A percentile compares a stretch with the other conserved stretches of the same genome.
Evolutionary conservation across 2,888 invertebrate species (phyloP).

Genomic region (Stomorhina lunata): DNA sequence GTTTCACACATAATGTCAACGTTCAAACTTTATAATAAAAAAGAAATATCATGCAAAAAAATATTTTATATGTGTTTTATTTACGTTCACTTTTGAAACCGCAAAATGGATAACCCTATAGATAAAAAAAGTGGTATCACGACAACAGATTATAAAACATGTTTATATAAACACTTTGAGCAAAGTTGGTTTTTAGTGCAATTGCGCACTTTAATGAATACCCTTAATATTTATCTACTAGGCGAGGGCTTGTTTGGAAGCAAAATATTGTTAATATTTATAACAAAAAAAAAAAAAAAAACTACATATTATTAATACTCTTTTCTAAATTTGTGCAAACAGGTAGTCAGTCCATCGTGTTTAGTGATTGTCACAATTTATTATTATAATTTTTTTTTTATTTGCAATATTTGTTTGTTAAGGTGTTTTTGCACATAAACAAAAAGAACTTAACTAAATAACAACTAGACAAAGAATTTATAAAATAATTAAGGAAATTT

Average conservation of each 20-base stretch:
- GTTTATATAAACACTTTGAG: no score
- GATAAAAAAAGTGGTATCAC: no score
- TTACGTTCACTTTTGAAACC: no score
- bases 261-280: slow-evolving; percentile 24
- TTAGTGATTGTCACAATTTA: slow-evolving; percentile 31
- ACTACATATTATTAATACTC: slow-evolving; percentile 6
- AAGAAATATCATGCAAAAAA: no score
- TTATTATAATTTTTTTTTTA: not conserved
- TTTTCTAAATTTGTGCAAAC: slow-evolving; percentile 58
- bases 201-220: not conserved
- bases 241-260: slow-evolving; percentile 52
- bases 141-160: no score
- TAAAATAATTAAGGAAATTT: slow-evolving; percentile 43
- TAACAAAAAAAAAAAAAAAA: not conserved
- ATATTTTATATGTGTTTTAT: no score
- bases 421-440: not conserved
- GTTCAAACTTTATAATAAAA: no score
- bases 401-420: not conserved
- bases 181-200: slow-evolving; percentile 1
- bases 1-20: no score
- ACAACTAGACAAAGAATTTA: slow-evolving; percentile 6
- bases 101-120: no score
- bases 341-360: slow-evolving; percentile 44
- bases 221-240: not conserved
- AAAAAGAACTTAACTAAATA: not conserved